Evolutionary conservation across 2,113 vertebrate genomes (phyloP).

Genomic region (Sander lucioperca): DNA sequence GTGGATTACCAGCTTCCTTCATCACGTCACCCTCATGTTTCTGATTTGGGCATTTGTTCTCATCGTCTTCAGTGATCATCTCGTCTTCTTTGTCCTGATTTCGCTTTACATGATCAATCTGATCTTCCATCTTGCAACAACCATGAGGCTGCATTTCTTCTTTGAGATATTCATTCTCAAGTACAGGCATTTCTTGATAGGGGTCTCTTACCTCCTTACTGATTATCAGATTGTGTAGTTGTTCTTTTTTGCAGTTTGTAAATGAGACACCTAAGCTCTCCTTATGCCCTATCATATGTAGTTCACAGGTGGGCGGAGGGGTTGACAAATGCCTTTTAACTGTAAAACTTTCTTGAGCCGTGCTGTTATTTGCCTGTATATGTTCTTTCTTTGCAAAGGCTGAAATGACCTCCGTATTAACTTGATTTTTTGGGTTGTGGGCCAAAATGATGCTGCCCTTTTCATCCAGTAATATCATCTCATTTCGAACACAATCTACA

Average conservation of each 20-base stretch:
- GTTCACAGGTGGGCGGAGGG: neutral
- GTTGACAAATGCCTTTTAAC: neutral
- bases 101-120: neutral
- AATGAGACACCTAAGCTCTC: neutral
- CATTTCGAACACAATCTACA: neutral
- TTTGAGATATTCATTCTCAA: slow-evolving; percentile 55
- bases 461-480: neutral
- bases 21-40: neutral
- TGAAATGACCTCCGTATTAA: neutral
- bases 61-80: neutral
- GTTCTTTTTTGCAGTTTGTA: slow-evolving; percentile 6
- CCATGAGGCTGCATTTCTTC: neutral
- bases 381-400: neutral
- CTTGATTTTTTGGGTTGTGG: neutral
- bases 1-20: neutral
- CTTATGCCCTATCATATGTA: neutral
- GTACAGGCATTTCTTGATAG: slow-evolving; percentile 56
- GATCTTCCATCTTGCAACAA: slow-evolving; percentile 20
- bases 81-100: neutral
- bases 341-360: neutral
- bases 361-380: neutral
- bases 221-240: neutral
- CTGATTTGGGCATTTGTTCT: neutral
- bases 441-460: neutral
- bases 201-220: neutral